Conservation (phyloP, 1,140 invertebrate genomes). For the Hyles vespertilio region DNA sequence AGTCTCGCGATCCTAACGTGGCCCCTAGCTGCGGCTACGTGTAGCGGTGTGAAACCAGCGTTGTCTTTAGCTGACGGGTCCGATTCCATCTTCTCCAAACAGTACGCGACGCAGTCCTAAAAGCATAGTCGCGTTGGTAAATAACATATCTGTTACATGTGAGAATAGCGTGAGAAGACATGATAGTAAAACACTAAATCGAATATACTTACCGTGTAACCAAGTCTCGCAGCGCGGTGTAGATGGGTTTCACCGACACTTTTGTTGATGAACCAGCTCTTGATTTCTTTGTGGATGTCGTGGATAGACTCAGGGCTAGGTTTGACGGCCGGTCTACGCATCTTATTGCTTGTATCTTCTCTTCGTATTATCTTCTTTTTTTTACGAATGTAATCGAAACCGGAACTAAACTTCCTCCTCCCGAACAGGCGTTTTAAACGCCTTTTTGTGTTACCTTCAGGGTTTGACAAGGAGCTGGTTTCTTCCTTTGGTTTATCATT, state of each 20-base stretch:
- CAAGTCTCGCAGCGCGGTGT: conserved; percentile 91
- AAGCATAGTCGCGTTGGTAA: conserved; percentile 15
- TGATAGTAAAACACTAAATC: neutral
- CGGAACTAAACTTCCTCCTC: conserved; percentile 75
- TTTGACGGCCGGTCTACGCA: conserved; percentile 66
- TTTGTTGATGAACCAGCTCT: conserved; percentile 94
- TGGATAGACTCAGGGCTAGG: conserved; percentile 82
- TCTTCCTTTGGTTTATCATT: conserved; percentile 56
- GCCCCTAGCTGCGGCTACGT: conserved; percentile 92
- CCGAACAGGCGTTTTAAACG: conserved; percentile 69
- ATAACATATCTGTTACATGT: too few species aligned
- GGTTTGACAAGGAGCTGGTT: conserved; percentile 32
- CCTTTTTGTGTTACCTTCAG: conserved; percentile 51
- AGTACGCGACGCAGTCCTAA: conserved; percentile 93
- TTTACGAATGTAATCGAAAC: conserved; percentile 92
- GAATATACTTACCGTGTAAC: conserved; percentile 84
- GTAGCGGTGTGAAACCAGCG: conserved; percentile 94
- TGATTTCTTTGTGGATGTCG: conserved; percentile 90
- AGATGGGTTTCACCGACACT: conserved; percentile 94
- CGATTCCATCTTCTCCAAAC: conserved; percentile 88
- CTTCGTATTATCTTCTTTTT: conserved; percentile 82
- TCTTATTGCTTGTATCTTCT: conserved; percentile 52
- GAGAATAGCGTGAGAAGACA: too few species aligned
- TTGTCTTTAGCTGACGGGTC: conserved; percentile 93
- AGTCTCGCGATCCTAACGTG: conserved; percentile 90